phyloP scores from a whole-genome alignment of 2,888 invertebrate species.

The Melitaea athalia region DNA sequence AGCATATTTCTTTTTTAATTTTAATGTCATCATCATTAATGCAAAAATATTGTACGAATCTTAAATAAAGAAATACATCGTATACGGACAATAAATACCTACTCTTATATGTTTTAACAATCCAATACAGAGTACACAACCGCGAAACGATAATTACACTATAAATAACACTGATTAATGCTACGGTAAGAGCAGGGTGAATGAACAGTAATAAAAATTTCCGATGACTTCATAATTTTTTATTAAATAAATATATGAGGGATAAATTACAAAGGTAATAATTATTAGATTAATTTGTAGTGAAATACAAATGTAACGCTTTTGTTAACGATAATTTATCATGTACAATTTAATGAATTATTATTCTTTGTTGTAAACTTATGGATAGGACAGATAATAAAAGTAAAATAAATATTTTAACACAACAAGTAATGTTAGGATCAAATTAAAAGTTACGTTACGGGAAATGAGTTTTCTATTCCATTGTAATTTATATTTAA shows the following conservation, averaged over 20 bases:
- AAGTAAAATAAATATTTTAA: too few relatives aligned
- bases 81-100: constrained; percentile 38
- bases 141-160: constrained; percentile 44
- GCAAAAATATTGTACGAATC: not conserved
- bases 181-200: constrained; percentile 41
- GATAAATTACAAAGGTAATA: constrained; percentile 17
- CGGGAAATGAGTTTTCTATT: too few relatives aligned
- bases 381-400: not conserved
- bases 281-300: not conserved
- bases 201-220: constrained; percentile 41
- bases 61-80: constrained; percentile 14
- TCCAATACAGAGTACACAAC: constrained; percentile 38
- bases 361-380: not conserved
- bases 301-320: not conserved
- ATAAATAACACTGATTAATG: constrained; percentile 46
- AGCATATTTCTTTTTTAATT: not conserved
- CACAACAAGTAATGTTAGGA: too few relatives aligned
- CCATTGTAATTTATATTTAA: too few relatives aligned
- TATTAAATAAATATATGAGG: constrained; percentile 31
- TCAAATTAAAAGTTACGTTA: too few relatives aligned
- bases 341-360: not conserved
- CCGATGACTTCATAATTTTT: constrained; percentile 36
- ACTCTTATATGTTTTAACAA: constrained; percentile 40
- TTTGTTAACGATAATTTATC: not conserved
- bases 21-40: not conserved